Conservation (phyloP, 2,113 vertebrate genomes). For the Alces alces region DNA sequence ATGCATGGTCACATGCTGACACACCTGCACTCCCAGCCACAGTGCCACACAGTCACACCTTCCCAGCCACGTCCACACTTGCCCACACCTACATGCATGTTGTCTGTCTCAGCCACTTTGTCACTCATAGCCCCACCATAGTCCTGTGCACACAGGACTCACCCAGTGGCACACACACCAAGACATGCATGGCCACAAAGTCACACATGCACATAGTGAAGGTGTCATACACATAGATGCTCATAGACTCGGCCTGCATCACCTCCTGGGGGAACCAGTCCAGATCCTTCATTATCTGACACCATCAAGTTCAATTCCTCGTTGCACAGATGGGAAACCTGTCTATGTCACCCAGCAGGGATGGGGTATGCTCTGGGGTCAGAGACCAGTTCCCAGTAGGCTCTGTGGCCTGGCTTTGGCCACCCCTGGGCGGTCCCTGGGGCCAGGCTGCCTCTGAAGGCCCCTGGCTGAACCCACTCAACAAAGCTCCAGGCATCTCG, state of each 20-base stretch:
- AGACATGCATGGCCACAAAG: not conserved
- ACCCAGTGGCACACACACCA: not conserved
- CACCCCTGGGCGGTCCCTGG: not conserved
- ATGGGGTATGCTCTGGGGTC: not conserved
- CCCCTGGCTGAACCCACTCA: not conserved
- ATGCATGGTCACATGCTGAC: accelerated
- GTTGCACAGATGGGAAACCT: not conserved
- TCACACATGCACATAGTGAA: not conserved
- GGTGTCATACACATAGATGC: not conserved
- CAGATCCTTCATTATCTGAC: not conserved
- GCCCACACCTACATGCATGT: not conserved
- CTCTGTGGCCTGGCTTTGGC: not conserved
- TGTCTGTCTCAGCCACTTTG: not conserved
- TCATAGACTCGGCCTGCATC: not conserved
- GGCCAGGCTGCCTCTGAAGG: not conserved
- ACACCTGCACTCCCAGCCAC: not conserved
- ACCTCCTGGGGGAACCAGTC: not conserved
- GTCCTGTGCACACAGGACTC: not conserved
- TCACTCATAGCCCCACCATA: not conserved
- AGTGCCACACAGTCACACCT: not conserved
- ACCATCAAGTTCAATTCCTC: not conserved
- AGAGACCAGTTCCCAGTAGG: not conserved
- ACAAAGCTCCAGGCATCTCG: not conserved
- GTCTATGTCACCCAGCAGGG: not conserved
- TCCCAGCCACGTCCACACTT: not conserved